phyloP scores from a whole-genome alignment of 2,888 invertebrate genomes.

The Dryococelus australis region DNA sequence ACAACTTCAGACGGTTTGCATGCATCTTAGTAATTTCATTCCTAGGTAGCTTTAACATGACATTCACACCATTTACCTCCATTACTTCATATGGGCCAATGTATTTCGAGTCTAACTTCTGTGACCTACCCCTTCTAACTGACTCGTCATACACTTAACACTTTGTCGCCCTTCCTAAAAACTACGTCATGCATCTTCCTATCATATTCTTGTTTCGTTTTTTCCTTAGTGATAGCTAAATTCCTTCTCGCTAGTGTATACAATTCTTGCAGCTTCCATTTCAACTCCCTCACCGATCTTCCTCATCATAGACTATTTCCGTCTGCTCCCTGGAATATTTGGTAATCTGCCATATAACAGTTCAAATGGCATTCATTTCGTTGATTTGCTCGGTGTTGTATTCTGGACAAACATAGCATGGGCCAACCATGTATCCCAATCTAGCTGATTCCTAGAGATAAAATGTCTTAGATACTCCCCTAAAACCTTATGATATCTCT shows the following conservation, averaged over 20 bases:
- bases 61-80: not conserved
- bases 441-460: not conserved
- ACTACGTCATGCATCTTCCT: not conserved
- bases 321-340: not conserved
- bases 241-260: not conserved
- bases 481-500: not conserved
- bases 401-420: not conserved
- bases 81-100: not conserved
- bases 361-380: not conserved
- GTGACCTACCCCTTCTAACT: not conserved
- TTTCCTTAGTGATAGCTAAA: not conserved
- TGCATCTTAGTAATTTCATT: not conserved
- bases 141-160: not conserved
- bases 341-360: not conserved
- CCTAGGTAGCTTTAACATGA: not conserved
- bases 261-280: not conserved
- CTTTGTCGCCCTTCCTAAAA: not conserved
- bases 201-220: not conserved
- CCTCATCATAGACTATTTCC: not conserved
- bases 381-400: not conserved
- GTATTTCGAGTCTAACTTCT: not conserved
- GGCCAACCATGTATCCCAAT: not conserved
- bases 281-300: not conserved
- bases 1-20: not conserved
- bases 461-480: not conserved